Evolutionary conservation across 2,113 vertebrate genomes (phyloP).

Genomic region (Coptodon rendalli): DNA sequence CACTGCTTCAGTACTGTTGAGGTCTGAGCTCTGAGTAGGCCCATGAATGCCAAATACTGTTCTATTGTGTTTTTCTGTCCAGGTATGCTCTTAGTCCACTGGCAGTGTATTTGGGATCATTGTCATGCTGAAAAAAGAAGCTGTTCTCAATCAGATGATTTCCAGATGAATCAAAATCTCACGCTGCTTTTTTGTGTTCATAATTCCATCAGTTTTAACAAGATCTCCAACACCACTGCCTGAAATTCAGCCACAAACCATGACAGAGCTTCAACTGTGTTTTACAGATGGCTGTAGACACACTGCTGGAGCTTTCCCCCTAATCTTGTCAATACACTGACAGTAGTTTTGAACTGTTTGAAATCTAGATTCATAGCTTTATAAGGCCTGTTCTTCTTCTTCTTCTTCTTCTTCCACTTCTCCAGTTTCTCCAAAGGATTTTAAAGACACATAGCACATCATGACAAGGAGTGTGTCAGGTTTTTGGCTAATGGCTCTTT

Average conservation of each 20-base stretch:
- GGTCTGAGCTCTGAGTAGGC: not conserved
- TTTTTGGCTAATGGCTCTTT: not conserved
- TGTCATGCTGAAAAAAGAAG: not conserved
- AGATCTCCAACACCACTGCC: not conserved
- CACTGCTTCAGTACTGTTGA: not conserved
- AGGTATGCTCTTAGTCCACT: not conserved
- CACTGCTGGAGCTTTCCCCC: not conserved
- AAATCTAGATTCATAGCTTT: not conserved
- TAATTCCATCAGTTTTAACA: not conserved
- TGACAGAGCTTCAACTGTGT: not conserved
- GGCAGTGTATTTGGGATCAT: not conserved
- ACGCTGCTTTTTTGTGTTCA: not conserved
- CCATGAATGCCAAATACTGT: not conserved
- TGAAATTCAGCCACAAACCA: not conserved
- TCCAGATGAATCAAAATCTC: not conserved
- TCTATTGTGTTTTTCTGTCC: not conserved
- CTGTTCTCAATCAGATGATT: not conserved
- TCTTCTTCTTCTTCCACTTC: not conserved
- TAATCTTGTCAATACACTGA: not conserved
- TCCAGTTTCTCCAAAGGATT: not conserved
- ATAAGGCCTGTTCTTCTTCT: not conserved
- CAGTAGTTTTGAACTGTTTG: not conserved
- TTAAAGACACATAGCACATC: not conserved
- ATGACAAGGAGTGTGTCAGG: not conserved
- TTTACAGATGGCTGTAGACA: not conserved